Evolutionary conservation across 1,140 invertebrate species (phyloP).

Genomic region (Asbolus verrucosus): DNA sequence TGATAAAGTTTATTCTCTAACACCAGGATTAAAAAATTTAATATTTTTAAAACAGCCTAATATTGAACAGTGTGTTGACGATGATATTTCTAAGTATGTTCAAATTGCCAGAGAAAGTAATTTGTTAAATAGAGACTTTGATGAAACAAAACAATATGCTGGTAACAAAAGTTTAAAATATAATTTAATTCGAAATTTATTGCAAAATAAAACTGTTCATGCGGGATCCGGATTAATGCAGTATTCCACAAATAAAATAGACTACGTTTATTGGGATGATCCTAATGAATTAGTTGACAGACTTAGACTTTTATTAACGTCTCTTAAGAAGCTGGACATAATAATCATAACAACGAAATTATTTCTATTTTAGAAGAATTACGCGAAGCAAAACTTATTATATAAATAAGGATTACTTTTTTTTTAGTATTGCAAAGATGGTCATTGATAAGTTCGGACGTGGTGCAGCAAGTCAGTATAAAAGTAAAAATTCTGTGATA

Average conservation of each 20-base stretch:
- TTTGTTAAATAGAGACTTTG: not conserved
- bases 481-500: not conserved
- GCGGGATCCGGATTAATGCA: no score
- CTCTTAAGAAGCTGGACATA: no score
- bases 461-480: not conserved
- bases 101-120: not conserved
- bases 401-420: no score
- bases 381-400: no score
- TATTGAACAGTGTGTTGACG: not conserved
- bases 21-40: not conserved
- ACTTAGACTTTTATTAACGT: no score
- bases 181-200: no score
- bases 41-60: not conserved
- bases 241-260: no score
- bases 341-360: no score
- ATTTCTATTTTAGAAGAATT: no score
- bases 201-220: no score
- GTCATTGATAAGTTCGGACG: not conserved
- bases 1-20: not conserved
- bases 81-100: not conserved
- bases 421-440: not conserved
- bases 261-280: no score
- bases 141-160: not conserved
- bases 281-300: no score
- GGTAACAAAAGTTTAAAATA: not conserved